Evolutionary conservation across 2,113 vertebrate genomes (phyloP), one percentile per base, ranked within the genome.

Genomic region (Sorex araneus): DNA sequence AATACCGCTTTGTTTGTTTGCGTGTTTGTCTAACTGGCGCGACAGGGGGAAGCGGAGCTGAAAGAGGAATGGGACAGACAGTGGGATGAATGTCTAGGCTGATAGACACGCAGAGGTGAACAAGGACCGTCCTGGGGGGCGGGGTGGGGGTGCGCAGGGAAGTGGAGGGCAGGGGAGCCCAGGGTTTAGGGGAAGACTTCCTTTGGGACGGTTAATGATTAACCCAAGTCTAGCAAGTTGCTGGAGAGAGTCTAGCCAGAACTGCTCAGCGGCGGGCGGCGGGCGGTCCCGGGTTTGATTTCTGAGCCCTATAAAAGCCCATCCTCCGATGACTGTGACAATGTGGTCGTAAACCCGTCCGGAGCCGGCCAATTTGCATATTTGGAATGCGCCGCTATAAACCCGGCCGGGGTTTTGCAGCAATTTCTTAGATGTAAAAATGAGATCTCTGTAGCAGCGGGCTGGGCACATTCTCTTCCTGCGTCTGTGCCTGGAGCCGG

Each of bases 241-340:
- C 97, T 97, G 94, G 96, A 97, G 97, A 97, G 97, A 97, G 97
- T 98, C 98, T 98, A 98, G 96, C 98, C 94, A 94, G 97, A 77
- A 94, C 98, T 98, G 92, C 80, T 98, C 98, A 98, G 98, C 95
- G 98, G 97, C 98, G 96, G 98, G 98, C 97, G 84, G 99, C 98
- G 95, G 98, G 98, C 98, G 97, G 98, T 98, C 96, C 89, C 80
- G 97, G 98, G 97, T 98, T 98, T 98, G 99, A 98, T 99, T 99
- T 99, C 98, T 98, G 97, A 98, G 97, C 98, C 98, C 98, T 98
- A 98, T 99, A 99, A 98, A 98, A 98, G 98, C 98, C 97, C 98
- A 99, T 99, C 98, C 98, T 99, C 98, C 97, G 98, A 98, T 97
- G 98, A 98, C 98, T 99, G 98, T 97, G 99, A 98, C 98, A 99